Conservation (phyloP, 2,888 invertebrate species). For the Apeira syringaria region DNA sequence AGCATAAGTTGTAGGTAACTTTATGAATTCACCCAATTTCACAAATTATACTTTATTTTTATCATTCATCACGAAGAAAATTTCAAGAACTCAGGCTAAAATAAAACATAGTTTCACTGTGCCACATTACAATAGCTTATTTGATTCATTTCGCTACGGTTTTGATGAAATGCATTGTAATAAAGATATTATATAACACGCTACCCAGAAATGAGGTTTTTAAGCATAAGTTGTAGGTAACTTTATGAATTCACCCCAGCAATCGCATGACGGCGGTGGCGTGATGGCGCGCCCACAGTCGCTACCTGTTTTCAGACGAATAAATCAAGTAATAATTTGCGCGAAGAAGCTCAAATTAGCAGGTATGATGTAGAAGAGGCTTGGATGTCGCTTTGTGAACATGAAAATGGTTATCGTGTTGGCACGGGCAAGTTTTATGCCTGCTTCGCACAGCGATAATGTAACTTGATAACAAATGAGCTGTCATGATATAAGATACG, state of each 20-base stretch:
- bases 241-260: slow-evolving; percentile 16
- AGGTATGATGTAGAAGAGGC: slow-evolving; percentile 28
- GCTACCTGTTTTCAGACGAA: slow-evolving; percentile 49
- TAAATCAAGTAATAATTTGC: slow-evolving; percentile 68
- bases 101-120: neutral
- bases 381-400: slow-evolving; percentile 35
- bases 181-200: slow-evolving; percentile 13
- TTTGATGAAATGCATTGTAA: slow-evolving; percentile 6
- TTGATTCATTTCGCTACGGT: slow-evolving; percentile 13
- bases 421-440: slow-evolving; percentile 15
- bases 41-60: too few relatives aligned
- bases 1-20: neutral
- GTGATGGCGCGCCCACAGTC: slow-evolving; percentile 50
- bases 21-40: slow-evolving; percentile 18
- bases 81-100: neutral
- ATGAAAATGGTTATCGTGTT: slow-evolving; percentile 28
- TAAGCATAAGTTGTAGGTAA: neutral
- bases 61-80: too few relatives aligned
- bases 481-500: neutral
- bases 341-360: slow-evolving; percentile 55
- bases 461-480: slow-evolving; percentile 11
- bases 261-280: slow-evolving; percentile 26
- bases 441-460: slow-evolving; percentile 2
- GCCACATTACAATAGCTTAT: slow-evolving; percentile 8
- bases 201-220: slow-evolving; percentile 8